Conservation (phyloP, 2,797 vertebrate genomes). For the Myotis pilosus region DNA sequence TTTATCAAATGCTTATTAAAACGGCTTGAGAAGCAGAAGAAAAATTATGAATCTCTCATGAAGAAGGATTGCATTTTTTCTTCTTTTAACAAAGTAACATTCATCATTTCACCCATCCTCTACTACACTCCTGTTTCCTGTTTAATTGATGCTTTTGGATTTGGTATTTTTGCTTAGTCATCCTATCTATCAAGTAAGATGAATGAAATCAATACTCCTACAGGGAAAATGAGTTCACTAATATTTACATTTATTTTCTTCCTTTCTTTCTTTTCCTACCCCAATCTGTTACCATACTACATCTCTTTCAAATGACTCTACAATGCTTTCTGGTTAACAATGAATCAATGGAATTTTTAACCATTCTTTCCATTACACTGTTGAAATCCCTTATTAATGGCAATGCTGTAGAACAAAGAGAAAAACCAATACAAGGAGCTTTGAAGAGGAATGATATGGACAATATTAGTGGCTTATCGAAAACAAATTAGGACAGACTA, state of each 20-base stretch:
- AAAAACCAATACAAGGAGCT: slow-evolving; percentile 33
- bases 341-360: slow-evolving; percentile 49
- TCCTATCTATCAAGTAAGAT: slow-evolving; percentile 71
- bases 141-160: slow-evolving; percentile 65
- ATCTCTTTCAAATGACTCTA: slow-evolving; percentile 49
- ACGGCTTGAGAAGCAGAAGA: slow-evolving; percentile 63
- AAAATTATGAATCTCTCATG: slow-evolving; percentile 74
- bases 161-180: slow-evolving; percentile 68
- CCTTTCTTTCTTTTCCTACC: slow-evolving; percentile 48
- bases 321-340: slow-evolving; percentile 11
- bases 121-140: slow-evolving; percentile 35
- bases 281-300: slow-evolving; percentile 36
- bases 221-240: slow-evolving; percentile 59
- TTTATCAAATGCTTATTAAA: slow-evolving; percentile 80
- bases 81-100: slow-evolving; percentile 69
- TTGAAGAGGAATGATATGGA: slow-evolving; percentile 43
- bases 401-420: slow-evolving; percentile 45
- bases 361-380: slow-evolving; percentile 31
- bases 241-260: slow-evolving; percentile 71
- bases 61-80: slow-evolving; percentile 69
- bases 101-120: slow-evolving; percentile 68
- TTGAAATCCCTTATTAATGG: slow-evolving; percentile 58
- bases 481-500: slow-evolving; percentile 49
- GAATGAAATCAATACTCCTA: slow-evolving; percentile 73
- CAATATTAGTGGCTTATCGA: slow-evolving; percentile 35